Percentiles rank a stretch among this genome's conserved stretches.
Conservation (phyloP, 2,113 vertebrate species). For the Myiagra hebetior region DNA sequence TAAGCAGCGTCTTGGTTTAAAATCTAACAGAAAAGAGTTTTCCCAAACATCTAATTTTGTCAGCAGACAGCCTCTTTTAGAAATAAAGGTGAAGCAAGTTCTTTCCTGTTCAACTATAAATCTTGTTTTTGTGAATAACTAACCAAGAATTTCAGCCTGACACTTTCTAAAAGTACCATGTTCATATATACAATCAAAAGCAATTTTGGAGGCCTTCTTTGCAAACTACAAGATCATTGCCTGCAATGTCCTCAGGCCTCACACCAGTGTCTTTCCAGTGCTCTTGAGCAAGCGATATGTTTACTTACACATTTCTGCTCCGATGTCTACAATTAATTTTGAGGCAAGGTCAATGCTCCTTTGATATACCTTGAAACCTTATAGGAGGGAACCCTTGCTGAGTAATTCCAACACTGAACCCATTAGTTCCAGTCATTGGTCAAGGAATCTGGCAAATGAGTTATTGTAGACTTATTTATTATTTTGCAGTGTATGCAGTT, state of each 20-base stretch:
- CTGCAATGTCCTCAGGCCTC: not conserved
- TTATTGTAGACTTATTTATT: constrained; percentile 9
- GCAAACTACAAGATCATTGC: not conserved
- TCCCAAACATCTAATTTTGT: not conserved
- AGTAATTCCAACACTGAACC: not conserved
- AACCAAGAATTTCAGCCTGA: not conserved
- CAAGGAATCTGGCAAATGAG: constrained; percentile 5
- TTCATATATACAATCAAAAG: not conserved
- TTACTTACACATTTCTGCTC: not conserved
- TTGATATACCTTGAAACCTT: not conserved
- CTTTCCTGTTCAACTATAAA: not conserved
- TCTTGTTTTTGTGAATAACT: rapidly evolving
- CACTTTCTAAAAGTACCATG: not conserved
- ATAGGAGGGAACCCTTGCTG: not conserved
- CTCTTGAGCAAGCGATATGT: not conserved
- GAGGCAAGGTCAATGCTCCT: not conserved
- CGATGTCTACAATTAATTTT: not conserved
- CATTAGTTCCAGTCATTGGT: not conserved
- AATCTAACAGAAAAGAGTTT: not conserved
- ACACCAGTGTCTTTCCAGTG: not conserved
- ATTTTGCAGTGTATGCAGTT: not conserved
- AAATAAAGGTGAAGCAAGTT: not conserved
- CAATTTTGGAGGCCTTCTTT: not conserved
- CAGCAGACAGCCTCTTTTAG: not conserved
- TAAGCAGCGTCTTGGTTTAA: not conserved